Conservation (phyloP, 2,888 invertebrate species). For the Tipula unca region DNA sequence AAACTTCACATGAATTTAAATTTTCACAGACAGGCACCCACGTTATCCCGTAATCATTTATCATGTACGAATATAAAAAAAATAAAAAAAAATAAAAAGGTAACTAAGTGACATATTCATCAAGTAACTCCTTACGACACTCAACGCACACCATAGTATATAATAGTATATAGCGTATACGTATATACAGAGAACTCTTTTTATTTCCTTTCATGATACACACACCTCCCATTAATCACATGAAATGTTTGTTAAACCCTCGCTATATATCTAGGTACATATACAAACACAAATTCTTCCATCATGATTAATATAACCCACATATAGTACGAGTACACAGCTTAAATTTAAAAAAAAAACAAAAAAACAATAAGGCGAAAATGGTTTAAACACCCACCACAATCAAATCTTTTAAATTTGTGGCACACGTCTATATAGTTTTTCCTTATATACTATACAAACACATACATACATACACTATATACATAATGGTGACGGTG, state of each 20-base stretch:
- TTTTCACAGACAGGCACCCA: not conserved
- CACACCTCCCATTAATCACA: not conserved
- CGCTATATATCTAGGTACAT: not conserved
- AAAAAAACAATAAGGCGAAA: not conserved
- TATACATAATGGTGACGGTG: not conserved
- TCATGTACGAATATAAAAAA: not conserved
- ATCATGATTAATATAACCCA: not conserved
- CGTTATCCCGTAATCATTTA: not conserved
- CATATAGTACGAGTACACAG: not conserved
- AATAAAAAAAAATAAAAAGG: not conserved
- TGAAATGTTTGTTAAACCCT: conserved; percentile 1
- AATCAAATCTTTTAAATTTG: not conserved
- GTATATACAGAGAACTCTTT: not conserved
- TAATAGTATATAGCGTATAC: too few species aligned
- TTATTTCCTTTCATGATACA: not conserved
- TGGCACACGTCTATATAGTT: not conserved
- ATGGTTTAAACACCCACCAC: not conserved
- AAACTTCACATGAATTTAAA: not conserved
- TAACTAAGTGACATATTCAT: not conserved
- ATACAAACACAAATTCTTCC: not conserved
- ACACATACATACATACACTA: too few species aligned
- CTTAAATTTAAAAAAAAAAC: not conserved
- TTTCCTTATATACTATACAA: not conserved
- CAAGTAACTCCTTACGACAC: not conserved
- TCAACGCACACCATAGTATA: not conserved